A percentile compares a stretch with the other conserved stretches of the same genome.
phyloP scores from a whole-genome alignment of 2,113 vertebrate genomes.

The Thamnaconus septentrionalis region DNA sequence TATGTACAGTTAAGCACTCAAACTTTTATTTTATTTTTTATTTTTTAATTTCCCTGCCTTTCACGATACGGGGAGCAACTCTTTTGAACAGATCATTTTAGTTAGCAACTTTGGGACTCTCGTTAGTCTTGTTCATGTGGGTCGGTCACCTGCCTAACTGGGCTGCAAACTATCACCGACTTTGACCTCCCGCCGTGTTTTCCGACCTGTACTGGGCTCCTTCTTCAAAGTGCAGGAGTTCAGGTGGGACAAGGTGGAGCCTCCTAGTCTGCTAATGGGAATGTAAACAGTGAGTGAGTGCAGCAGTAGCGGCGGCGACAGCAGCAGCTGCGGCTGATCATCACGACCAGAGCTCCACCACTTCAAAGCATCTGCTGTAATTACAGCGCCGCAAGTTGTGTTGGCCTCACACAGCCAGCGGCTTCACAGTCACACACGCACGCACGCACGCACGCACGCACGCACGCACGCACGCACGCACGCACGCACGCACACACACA shows the following conservation, averaged over 20 bases:
- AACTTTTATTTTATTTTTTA: too few relatives aligned
- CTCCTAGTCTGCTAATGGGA: conserved; percentile 63
- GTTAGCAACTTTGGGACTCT: too few relatives aligned
- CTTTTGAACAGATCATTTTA: too few relatives aligned
- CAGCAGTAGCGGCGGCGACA: conserved; percentile 46
- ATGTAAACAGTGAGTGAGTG: conserved; percentile 69
- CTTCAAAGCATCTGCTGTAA: conserved; percentile 75
- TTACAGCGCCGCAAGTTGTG: conserved; percentile 76
- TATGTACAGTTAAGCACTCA: too few relatives aligned
- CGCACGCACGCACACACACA: conserved; percentile 10
- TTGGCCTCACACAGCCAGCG: conserved; percentile 64
- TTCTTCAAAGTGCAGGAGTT: background rate
- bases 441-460: conserved; percentile 11
- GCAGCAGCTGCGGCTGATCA: conserved; percentile 63
- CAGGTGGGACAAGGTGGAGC: conserved; percentile 17
- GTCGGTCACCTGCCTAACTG: too few relatives aligned
- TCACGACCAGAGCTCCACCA: conserved; percentile 70
- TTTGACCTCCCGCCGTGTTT: too few relatives aligned
- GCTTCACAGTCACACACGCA: conserved; percentile 29
- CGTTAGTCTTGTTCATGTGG: too few relatives aligned
- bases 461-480: conserved; percentile 5
- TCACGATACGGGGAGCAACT: too few relatives aligned
- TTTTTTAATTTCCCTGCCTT: too few relatives aligned
- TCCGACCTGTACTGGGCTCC: too few relatives aligned
- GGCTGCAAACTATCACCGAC: too few relatives aligned